Evolutionary conservation across 1,140 invertebrate species (phyloP).

Genomic region (Drosophila leontia): DNA sequence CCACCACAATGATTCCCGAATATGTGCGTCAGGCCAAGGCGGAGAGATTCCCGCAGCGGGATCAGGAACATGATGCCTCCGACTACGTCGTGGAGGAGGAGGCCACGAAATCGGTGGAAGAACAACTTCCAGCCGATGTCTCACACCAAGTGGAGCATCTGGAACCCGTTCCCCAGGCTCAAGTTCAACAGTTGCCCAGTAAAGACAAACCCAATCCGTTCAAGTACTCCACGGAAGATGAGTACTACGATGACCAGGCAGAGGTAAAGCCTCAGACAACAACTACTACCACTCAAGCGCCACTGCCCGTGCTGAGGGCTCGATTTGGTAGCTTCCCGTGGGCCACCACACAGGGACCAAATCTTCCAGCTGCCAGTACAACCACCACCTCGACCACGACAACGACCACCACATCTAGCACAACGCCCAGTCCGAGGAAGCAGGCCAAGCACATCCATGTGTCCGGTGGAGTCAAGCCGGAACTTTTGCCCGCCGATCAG

Average conservation of each 20-base stretch:
- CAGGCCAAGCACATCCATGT: conserved; percentile 69
- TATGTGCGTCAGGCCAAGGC: conserved; percentile 78
- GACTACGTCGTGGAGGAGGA: conserved; percentile 61
- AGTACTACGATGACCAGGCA: conserved; percentile 61
- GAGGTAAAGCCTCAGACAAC: conserved; percentile 19
- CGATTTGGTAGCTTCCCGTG: conserved; percentile 60
- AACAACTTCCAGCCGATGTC: conserved; percentile 33
- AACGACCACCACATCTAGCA: conserved; percentile 41
- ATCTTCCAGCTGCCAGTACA: conserved; percentile 13
- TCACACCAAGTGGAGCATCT: conserved; percentile 51
- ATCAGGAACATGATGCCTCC: conserved; percentile 23
- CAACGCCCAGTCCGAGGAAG: conserved; percentile 52
- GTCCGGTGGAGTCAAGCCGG: conserved; percentile 47
- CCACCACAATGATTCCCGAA: conserved; percentile 69
- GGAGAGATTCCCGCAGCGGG: conserved; percentile 51
- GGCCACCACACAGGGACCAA: conserved; percentile 35
- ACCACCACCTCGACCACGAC: conserved; percentile 32
- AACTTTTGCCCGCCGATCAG: conserved; percentile 76
- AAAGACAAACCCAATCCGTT: conserved; percentile 38
- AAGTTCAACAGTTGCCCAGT: conserved; percentile 54
- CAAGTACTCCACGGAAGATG: conserved; percentile 51
- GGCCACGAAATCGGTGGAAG: conserved; percentile 16
- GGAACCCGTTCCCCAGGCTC: conserved; percentile 50
- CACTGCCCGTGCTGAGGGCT: conserved; percentile 38
- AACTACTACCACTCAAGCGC: conserved; percentile 18